Percentiles rank a stretch among this genome's conserved stretches.
Evolutionary conservation across 2,113 vertebrate genomes (phyloP).

Genomic region (Forbesichthys agassizii): DNA sequence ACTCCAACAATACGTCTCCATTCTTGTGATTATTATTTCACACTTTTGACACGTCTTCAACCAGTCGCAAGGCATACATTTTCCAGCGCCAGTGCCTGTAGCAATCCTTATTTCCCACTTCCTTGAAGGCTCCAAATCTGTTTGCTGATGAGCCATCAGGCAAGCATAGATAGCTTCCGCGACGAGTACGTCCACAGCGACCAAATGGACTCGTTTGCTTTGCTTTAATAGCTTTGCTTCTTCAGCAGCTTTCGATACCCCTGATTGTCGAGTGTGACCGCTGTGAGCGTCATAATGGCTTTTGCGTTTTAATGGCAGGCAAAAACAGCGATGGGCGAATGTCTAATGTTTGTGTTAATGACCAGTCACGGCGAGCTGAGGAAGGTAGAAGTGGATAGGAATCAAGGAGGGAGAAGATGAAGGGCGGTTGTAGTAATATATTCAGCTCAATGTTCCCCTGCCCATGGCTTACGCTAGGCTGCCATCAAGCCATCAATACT

Average conservation of each 20-base stretch:
- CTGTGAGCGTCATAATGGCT: conserved; percentile 58
- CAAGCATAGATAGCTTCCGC: conserved; percentile 37
- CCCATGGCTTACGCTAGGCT: conserved; percentile 45
- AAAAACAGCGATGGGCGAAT: conserved; percentile 52
- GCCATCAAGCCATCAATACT: conserved; percentile 63
- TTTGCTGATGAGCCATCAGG: conserved; percentile 28
- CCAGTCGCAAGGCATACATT: conserved; percentile 22
- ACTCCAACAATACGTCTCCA: not conserved
- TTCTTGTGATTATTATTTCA: not conserved
- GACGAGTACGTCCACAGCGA: conserved; percentile 30
- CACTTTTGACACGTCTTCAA: not conserved
- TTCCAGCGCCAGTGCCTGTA: conserved; percentile 2
- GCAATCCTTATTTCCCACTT: conserved; percentile 8
- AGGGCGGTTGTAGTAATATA: conserved; percentile 37
- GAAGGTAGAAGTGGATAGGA: conserved; percentile 34
- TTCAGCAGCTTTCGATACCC: conserved; percentile 43
- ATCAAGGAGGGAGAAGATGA: conserved; percentile 22
- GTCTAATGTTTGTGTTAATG: conserved; percentile 72
- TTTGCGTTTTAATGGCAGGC: conserved; percentile 57
- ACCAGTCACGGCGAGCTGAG: conserved; percentile 57
- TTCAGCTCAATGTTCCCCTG: conserved; percentile 56
- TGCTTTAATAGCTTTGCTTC: conserved; percentile 53
- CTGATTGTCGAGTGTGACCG: conserved; percentile 58
- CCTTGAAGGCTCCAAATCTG: conserved; percentile 18
- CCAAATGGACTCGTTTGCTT: conserved; percentile 35